Evolutionary conservation across 2,888 invertebrate genomes (phyloP).

Genomic region (Ctena decussata): DNA sequence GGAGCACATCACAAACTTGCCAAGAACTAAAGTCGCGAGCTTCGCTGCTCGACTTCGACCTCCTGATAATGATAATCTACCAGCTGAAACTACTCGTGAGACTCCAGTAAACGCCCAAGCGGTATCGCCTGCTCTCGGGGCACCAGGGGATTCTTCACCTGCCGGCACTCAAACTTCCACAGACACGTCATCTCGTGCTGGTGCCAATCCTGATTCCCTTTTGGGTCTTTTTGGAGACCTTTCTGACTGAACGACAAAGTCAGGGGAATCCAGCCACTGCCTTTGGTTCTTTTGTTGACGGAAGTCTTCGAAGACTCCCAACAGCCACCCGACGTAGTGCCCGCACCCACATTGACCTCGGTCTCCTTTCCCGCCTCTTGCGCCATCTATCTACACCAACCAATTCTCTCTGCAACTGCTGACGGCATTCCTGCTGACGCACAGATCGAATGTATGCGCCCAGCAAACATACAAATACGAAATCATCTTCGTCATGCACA

Average conservation of each 20-base stretch:
- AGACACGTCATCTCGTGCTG: constrained; percentile 23
- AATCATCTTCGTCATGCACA: no score
- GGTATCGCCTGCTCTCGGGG: no score
- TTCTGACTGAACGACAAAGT: constrained; percentile 36
- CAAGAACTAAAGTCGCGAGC: constrained; percentile 17
- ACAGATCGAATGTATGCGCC: no score
- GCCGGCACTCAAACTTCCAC: constrained; percentile 30
- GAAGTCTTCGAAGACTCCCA: constrained; percentile 34
- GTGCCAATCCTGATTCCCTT: constrained; percentile 32
- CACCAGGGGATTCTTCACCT: neutral
- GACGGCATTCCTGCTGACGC: no score
- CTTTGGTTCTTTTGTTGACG: constrained; percentile 21
- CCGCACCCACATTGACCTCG: no score
- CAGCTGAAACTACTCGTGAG: constrained; percentile 7
- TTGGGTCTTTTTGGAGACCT: constrained; percentile 40
- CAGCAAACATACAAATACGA: no score
- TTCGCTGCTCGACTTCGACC: constrained; percentile 24
- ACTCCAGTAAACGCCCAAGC: constrained; percentile 35
- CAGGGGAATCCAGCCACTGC: constrained; percentile 26
- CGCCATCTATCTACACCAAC: no score
- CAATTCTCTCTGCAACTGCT: no score
- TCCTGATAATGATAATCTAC: constrained; percentile 14
- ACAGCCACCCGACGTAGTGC: constrained; percentile 35
- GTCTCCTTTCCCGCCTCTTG: no score
- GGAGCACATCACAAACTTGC: constrained; percentile 29